Percentiles rank a stretch among this genome's conserved stretches.
These are phyloP conservation scores for Etheostoma spectabile DNA, from an alignment of 2,113 vertebrate genomes.

Conservation along the genomic window DNA sequence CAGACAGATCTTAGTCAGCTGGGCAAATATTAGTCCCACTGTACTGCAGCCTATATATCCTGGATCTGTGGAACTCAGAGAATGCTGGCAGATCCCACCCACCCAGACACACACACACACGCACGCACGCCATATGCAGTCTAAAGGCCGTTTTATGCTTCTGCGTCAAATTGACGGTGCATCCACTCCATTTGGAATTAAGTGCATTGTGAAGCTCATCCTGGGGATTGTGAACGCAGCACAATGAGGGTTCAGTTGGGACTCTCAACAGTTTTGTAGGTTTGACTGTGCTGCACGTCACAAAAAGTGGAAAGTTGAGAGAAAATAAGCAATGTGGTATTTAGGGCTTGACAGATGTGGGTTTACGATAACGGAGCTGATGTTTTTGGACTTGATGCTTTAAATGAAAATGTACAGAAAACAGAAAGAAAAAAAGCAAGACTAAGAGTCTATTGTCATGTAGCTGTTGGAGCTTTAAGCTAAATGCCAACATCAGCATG, in stretches of 20 bases:
- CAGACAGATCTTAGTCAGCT: slow-evolving; percentile 51
- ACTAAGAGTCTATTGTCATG: neutral
- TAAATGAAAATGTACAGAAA: neutral
- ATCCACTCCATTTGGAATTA: slow-evolving; percentile 1
- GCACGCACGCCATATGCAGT: neutral
- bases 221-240: slow-evolving; percentile 30
- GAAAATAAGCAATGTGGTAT: slow-evolving; percentile 52
- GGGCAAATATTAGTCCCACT: slow-evolving; percentile 61
- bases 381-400: neutral
- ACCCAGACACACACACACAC: slow-evolving; percentile 10
- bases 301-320: slow-evolving; percentile 38
- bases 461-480: neutral
- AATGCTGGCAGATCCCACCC: slow-evolving; percentile 12
- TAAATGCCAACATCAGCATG: neutral
- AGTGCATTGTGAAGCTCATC: neutral
- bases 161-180: too few relatives aligned
- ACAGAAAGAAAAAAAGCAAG: neutral
- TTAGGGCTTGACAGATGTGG: slow-evolving; percentile 21
- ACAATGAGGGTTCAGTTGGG: slow-evolving; percentile 61
- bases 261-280: neutral
- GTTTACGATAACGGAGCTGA: slow-evolving; percentile 24
- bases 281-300: slow-evolving; percentile 27
- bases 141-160: neutral
- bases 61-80: slow-evolving; percentile 40
- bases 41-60: slow-evolving; percentile 12